These are phyloP conservation scores for Spinus olivaceus DNA, from an alignment of 2,797 vertebrate species.

Conservation along the genomic window DNA sequence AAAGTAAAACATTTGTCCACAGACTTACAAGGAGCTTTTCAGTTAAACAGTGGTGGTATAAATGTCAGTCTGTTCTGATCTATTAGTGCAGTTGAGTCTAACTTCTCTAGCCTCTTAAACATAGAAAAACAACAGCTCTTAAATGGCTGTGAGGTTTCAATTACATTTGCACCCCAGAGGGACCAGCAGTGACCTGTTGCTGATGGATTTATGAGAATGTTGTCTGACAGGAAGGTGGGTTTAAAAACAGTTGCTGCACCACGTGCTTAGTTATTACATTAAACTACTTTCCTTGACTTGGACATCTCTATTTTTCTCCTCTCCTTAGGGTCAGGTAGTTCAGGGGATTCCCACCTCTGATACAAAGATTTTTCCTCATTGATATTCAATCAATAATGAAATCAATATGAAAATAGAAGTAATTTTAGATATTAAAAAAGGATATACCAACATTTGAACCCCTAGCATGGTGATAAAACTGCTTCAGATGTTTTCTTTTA, in stretches of 20 bases:
- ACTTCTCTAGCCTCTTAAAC: constrained; percentile 46
- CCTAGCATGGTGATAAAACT: neutral
- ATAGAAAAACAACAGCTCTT: constrained; percentile 40
- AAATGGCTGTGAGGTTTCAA: constrained; percentile 70
- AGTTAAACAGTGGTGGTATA: neutral
- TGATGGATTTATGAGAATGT: constrained; percentile 80
- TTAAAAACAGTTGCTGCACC: constrained; percentile 70
- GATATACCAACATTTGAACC: neutral
- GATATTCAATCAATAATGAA: neutral
- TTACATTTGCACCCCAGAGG: constrained; percentile 65
- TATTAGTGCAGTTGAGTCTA: constrained; percentile 51
- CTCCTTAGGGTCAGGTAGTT: neutral
- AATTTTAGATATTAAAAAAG: neutral
- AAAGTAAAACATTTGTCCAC: neutral
- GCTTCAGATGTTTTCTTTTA: neutral
- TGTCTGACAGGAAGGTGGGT: constrained; percentile 62
- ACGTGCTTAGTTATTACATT: constrained; percentile 19
- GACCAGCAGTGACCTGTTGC: constrained; percentile 57
- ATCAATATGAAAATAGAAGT: neutral
- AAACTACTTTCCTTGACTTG: neutral
- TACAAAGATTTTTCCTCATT: neutral
- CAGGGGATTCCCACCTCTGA: neutral
- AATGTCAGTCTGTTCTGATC: constrained; percentile 10
- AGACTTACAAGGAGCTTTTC: neutral
- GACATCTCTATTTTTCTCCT: neutral